Evolutionary conservation across 1,140 invertebrate genomes (phyloP).

Genomic region (Arion vulgaris): DNA sequence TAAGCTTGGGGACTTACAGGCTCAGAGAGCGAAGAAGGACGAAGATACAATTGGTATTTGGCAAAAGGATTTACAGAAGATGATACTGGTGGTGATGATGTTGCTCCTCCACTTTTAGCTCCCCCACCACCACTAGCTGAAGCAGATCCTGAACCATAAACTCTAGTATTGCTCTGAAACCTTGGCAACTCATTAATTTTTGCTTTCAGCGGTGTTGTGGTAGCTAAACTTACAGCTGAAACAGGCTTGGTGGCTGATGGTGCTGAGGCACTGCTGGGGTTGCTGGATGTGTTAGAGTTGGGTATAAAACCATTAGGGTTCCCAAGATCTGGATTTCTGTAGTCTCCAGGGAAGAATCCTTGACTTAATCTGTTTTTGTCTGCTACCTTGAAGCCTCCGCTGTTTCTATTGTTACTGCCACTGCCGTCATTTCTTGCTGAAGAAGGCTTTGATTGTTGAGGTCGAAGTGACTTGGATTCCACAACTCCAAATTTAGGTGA

Average conservation of each 20-base stretch:
- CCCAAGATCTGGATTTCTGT: background rate
- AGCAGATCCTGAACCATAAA: background rate
- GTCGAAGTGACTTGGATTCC: background rate
- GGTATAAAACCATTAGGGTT: background rate
- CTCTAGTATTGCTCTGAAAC: slow-evolving; percentile 4
- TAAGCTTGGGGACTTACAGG: background rate
- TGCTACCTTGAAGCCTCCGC: background rate
- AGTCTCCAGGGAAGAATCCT: background rate
- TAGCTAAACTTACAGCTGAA: background rate
- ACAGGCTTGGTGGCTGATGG: background rate
- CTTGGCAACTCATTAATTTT: background rate
- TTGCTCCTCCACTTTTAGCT: background rate
- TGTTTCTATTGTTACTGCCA: background rate
- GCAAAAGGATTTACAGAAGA: slow-evolving; percentile 1
- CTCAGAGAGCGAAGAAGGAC: background rate
- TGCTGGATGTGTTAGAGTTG: background rate
- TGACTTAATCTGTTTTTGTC: background rate
- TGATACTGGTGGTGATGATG: background rate
- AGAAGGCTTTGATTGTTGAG: background rate
- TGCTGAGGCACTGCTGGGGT: background rate
- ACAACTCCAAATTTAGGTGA: background rate
- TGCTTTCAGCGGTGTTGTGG: background rate
- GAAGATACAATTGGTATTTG: background rate
- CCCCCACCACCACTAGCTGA: background rate
- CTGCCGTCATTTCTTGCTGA: background rate